These are phyloP conservation scores for Drosophila bipectinata DNA, from an alignment of 1,140 invertebrate genomes.

Conservation along the genomic window DNA sequence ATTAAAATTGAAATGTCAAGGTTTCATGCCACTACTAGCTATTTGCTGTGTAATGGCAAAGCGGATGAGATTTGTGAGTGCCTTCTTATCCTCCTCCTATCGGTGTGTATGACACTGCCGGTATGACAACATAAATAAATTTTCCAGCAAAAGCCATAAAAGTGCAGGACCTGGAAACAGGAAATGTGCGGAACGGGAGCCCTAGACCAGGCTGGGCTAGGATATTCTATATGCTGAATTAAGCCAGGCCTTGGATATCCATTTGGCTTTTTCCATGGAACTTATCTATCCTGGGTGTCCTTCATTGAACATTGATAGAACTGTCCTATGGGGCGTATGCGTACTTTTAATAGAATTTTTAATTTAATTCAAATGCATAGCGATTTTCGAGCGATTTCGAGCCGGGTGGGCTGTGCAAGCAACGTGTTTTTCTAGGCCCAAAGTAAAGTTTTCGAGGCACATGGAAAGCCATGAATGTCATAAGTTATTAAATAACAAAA, in stretches of 20 bases:
- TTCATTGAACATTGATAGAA: conserved; percentile 38
- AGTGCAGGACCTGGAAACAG: conserved; percentile 30
- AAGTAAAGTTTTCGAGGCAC: conserved; percentile 28
- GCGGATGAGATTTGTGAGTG: conserved; percentile 38
- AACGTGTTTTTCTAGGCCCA: neutral
- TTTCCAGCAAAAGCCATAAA: conserved; percentile 38
- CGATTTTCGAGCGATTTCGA: conserved; percentile 3
- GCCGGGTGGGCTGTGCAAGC: neutral
- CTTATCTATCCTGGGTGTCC: conserved; percentile 11
- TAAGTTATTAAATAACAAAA: conserved; percentile 38
- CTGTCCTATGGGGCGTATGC: conserved; percentile 35
- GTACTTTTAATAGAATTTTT: conserved; percentile 50
- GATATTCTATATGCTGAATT: conserved; percentile 2
- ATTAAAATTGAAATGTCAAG: conserved; percentile 60
- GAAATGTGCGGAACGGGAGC: conserved; percentile 10
- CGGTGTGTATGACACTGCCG: neutral
- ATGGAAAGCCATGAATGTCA: conserved; percentile 13
- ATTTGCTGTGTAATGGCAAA: conserved; percentile 29
- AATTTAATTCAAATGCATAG: conserved; percentile 19
- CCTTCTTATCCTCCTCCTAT: neutral
- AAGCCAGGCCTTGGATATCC: conserved; percentile 8
- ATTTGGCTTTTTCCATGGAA: neutral
- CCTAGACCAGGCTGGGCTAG: neutral
- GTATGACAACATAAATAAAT: conserved; percentile 42
- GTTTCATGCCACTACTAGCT: neutral